Conservation (phyloP, 2,888 invertebrate species). For the Apomyelois bistriatella region DNA sequence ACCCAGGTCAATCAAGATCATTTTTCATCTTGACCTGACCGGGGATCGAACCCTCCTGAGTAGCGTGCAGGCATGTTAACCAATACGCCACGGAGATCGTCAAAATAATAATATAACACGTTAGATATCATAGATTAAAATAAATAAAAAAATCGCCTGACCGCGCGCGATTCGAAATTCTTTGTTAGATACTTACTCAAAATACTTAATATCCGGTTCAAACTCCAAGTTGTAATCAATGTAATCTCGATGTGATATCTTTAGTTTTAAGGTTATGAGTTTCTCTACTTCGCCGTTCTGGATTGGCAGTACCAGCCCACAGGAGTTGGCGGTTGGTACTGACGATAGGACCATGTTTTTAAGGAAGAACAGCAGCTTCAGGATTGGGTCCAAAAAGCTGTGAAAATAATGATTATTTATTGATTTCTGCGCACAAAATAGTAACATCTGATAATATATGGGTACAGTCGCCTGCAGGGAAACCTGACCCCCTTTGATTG, state of each 20-base stretch:
- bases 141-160: neutral
- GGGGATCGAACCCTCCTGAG: too few species aligned
- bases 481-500: too few species aligned
- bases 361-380: conserved; percentile 50
- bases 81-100: too few species aligned
- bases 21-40: too few species aligned
- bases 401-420: too few species aligned
- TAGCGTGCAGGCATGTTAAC: too few species aligned
- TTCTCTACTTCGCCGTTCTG: conserved; percentile 28
- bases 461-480: too few species aligned
- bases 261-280: conserved; percentile 22
- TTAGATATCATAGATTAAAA: too few species aligned
- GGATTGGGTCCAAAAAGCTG: conserved; percentile 49
- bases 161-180: neutral
- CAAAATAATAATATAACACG: too few species aligned
- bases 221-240: conserved; percentile 25
- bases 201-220: conserved; percentile 25
- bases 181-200: conserved; percentile 17
- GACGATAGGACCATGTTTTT: conserved; percentile 54
- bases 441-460: too few species aligned
- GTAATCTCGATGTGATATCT: neutral
- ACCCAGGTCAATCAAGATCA: too few species aligned
- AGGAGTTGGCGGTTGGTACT: conserved; percentile 54
- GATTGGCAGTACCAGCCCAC: conserved; percentile 59
- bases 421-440: too few species aligned